Evolutionary conservation across 2,888 invertebrate species (phyloP).

Genomic region (Danaus chrysippus): DNA sequence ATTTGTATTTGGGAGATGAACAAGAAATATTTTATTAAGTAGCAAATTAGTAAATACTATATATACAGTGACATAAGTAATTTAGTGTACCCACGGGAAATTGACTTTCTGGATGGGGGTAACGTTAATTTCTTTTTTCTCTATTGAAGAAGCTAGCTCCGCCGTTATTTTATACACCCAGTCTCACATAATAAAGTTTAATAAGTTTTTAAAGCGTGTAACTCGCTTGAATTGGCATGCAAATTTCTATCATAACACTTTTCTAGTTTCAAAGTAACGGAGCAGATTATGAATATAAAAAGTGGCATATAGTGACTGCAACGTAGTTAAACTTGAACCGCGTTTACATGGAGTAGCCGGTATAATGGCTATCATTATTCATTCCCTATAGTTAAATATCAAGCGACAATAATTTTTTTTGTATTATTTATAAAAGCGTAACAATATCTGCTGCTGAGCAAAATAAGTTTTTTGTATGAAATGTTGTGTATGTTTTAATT

Average conservation of each 20-base stretch:
- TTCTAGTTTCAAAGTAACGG: constrained; percentile 42
- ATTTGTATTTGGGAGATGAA: not conserved
- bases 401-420: no score
- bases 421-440: no score
- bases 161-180: constrained; percentile 12
- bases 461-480: no score
- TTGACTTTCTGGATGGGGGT: constrained; percentile 63
- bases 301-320: constrained; percentile 37
- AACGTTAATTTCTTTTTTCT: constrained; percentile 70
- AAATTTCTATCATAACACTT: constrained; percentile 46
- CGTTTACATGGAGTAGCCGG: not conserved
- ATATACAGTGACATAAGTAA: constrained; percentile 62
- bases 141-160: constrained; percentile 39
- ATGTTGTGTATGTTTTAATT: no score
- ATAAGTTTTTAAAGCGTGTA: constrained; percentile 38
- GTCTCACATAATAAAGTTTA: constrained; percentile 9
- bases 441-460: no score
- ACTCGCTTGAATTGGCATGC: constrained; percentile 44
- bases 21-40: constrained; percentile 14
- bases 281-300: constrained; percentile 39
- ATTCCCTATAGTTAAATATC: not conserved
- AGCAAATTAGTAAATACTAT: constrained; percentile 26
- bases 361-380: not conserved
- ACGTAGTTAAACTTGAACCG: constrained; percentile 17
- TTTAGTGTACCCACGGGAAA: constrained; percentile 70